Conservation (phyloP, 2,888 invertebrate species). For the Pseudococcus viburni region DNA sequence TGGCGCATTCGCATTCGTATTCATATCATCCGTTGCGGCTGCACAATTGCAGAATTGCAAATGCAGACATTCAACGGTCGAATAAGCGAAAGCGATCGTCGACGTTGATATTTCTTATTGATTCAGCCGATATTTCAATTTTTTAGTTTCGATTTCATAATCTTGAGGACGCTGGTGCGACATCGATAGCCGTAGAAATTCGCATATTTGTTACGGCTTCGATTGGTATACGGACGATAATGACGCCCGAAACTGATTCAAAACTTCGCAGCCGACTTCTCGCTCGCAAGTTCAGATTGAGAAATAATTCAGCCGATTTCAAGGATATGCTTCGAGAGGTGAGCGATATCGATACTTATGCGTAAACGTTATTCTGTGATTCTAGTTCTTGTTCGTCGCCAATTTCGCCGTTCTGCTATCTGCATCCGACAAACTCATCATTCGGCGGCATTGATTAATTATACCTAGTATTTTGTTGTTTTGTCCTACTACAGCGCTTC, state of each 20-base stretch:
- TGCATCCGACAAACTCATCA: no score
- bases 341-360: not conserved
- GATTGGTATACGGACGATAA: not conserved
- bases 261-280: not conserved
- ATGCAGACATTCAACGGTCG: no score
- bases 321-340: conserved; percentile 32
- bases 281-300: not conserved
- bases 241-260: not conserved
- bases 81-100: no score
- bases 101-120: no score
- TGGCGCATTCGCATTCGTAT: no score
- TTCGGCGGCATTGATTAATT: not conserved
- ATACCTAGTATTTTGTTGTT: not conserved
- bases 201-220: not conserved
- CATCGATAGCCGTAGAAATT: no score
- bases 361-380: not conserved
- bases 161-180: no score
- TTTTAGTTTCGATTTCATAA: no score
- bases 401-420: not conserved
- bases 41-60: no score
- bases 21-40: no score
- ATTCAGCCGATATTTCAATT: no score
- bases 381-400: no score
- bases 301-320: not conserved
- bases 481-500: not conserved